These are phyloP conservation scores for Caenorhabditis japonica DNA, from an alignment of 2,888 invertebrate genomes.

Conservation along the genomic window DNA sequence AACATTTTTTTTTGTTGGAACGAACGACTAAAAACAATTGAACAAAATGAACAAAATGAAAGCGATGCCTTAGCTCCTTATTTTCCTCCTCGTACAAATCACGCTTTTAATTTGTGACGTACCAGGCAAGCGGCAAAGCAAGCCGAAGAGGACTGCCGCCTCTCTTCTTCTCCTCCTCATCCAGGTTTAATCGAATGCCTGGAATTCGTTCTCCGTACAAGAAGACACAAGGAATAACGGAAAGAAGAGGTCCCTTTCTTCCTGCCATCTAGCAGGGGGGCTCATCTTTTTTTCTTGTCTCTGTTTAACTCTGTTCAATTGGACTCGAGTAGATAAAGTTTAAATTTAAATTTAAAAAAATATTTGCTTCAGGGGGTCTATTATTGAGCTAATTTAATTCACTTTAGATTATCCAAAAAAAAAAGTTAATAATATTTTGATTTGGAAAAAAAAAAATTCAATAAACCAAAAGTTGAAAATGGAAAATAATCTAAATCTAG, in stretches of 20 bases:
- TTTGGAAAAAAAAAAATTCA: no score
- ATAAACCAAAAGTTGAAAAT: no score
- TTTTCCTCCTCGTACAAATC: constrained; percentile 27
- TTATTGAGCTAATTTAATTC: no score
- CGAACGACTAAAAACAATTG: constrained; percentile 23
- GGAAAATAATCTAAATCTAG: no score
- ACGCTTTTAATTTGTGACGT: constrained; percentile 47
- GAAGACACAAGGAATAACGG: constrained; percentile 16
- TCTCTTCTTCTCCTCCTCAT: constrained; percentile 13
- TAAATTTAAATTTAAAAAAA: no score
- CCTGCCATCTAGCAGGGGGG: background rate
- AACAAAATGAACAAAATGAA: constrained; percentile 23
- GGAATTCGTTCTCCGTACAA: constrained; percentile 37
- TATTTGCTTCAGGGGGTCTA: no score
- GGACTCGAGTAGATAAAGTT: constrained; percentile 1
- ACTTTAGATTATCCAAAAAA: no score
- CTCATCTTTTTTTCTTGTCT: constrained; percentile 11
- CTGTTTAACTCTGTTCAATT: constrained; percentile 41
- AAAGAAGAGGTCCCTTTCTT: constrained; percentile 1
- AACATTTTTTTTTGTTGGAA: constrained; percentile 1
- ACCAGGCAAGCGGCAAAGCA: constrained; percentile 1
- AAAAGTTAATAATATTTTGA: no score
- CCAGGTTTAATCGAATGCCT: constrained; percentile 52
- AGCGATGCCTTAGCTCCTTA: constrained; percentile 8
- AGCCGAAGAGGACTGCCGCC: constrained; percentile 2